phyloP scores from a whole-genome alignment of 1,140 invertebrate species.

The Brachionus manjavacas region DNA sequence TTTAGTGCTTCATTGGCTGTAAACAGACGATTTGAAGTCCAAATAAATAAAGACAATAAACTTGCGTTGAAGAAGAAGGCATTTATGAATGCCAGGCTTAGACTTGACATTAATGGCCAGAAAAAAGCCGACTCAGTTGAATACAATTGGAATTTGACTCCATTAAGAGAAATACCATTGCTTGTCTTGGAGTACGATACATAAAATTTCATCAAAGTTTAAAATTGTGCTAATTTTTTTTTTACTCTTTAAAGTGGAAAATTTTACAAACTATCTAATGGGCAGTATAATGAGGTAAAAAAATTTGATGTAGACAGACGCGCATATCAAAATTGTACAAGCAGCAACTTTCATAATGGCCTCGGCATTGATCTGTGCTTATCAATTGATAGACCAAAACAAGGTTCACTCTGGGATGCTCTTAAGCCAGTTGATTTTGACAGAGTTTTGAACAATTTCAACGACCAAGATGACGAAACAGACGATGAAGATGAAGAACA shows the following conservation, averaged over 20 bases:
- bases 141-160: conserved; percentile 28
- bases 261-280: conserved; percentile 36
- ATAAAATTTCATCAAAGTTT: background rate
- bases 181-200: background rate
- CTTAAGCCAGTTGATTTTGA: conserved; percentile 21
- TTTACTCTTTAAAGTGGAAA: conserved; percentile 19
- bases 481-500: conserved; percentile 10
- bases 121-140: background rate
- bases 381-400: background rate
- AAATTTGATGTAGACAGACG: background rate
- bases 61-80: conserved; percentile 34
- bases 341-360: background rate
- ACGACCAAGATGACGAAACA: conserved; percentile 18
- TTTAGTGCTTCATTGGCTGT: background rate
- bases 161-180: conserved; percentile 9
- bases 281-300: conserved; percentile 15
- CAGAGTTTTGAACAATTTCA: background rate
- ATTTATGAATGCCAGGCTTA: conserved; percentile 3
- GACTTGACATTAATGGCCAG: conserved; percentile 6
- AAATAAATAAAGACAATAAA: conserved; percentile 14
- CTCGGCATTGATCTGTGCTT: conserved; percentile 20
- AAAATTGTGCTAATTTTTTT: background rate
- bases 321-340: background rate
- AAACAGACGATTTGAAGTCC: conserved; percentile 39
- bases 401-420: background rate